Evolutionary conservation across 2,797 vertebrate species (phyloP), one percentile per base, ranked within the genome.

Genomic region (Orientallactaga sibirica): DNA sequence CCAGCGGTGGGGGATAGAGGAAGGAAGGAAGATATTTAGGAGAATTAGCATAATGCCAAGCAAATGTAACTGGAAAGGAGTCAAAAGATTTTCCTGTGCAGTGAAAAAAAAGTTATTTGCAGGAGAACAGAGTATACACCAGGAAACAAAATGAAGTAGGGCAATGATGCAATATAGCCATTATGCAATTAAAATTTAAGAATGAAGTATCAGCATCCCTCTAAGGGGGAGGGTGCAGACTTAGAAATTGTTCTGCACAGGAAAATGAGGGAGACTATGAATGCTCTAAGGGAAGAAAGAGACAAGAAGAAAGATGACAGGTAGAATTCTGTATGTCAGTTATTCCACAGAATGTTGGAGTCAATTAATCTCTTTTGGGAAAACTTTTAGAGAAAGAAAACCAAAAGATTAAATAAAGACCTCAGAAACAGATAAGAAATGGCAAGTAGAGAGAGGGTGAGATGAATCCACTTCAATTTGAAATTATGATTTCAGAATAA

Each of bases 401-500:
- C 3, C 15, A 61, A 86, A 61, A 86, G 82, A 79, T 67, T 74
- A 86, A 87, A 93, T 71, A 52, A 70, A 87, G 15, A 71, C 11
- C 25, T 78, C 7, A 41, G 24, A 20, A 91, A 82, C 7, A 83
- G 16, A 76, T 22, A 83, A 88, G 64, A 94, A 89, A 93, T 64
- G 43, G 43, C 55, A 66, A 67, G 70, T 67, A 16, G 25, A 82
- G 2, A n/a, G 7, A 61, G 18, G 27, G 9, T 81, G 33, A 88
- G 64, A 7, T 84, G 75, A 93, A 93, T 84, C 24, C 33, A 80
- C 66, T 94, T 73, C n/a, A 62, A 66, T 74, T 48, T 48, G 37
- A 58, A 88, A 91, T 82, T 73, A 67, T 10, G 27, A 68, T 71
- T 90, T 87, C 68, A 70, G 52, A 91, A 85, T 12, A 87, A 84